A percentile compares a stretch with the other conserved stretches of the same genome.
Evolutionary conservation across 2,113 vertebrate genomes (phyloP).

Genomic region (Paramisgurnus dabryanus): DNA sequence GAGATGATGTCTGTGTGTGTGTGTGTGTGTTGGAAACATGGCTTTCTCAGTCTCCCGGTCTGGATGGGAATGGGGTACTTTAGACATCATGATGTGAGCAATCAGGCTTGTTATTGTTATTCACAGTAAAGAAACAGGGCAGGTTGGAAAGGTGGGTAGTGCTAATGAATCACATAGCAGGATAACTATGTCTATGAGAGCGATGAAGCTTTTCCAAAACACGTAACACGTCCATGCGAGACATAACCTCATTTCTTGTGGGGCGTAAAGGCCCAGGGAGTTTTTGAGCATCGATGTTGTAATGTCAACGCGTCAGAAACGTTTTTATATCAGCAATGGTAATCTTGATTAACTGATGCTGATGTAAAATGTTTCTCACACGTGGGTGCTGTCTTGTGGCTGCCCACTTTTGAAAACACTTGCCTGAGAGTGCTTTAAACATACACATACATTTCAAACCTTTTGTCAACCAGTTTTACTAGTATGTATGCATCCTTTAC

Average conservation of each 20-base stretch:
- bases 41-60: neutral
- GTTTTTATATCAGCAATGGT: too few relatives aligned
- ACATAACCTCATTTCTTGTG: neutral
- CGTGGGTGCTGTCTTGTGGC: neutral
- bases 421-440: neutral
- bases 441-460: neutral
- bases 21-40: conserved; percentile 31
- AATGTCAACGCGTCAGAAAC: neutral
- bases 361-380: too few relatives aligned
- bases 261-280: neutral
- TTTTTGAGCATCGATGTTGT: neutral
- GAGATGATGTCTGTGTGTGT: conserved; percentile 31
- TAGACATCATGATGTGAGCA: neutral
- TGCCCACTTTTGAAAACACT: neutral
- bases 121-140: neutral
- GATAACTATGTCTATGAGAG: neutral
- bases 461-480: neutral
- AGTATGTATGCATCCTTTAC: neutral
- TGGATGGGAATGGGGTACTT: neutral
- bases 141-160: neutral
- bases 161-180: neutral
- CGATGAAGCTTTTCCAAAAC: conserved; percentile 9
- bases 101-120: conserved; percentile 1
- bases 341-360: too few relatives aligned
- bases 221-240: neutral